Percentiles rank a stretch among this genome's conserved stretches.
Evolutionary conservation across 2,113 vertebrate species (phyloP).

Genomic region (Speoplatyrhinus poulsoni): DNA sequence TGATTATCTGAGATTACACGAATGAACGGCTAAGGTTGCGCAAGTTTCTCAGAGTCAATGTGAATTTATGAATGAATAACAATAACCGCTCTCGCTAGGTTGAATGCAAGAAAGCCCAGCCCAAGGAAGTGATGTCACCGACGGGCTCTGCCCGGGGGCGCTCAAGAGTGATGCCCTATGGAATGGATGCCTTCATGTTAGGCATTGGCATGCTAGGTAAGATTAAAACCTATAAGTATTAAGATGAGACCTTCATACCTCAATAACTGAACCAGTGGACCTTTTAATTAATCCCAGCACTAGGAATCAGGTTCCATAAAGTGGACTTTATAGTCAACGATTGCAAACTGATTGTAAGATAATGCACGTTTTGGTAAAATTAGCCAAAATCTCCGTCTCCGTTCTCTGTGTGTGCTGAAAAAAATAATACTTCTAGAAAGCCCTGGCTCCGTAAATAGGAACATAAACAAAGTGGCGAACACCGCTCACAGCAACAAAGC

Average conservation of each 20-base stretch:
- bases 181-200: conserved; percentile 99
- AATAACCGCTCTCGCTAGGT: conserved; percentile 76
- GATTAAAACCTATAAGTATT: conserved; percentile 33
- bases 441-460: too few species aligned
- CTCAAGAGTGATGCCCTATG: conserved; percentile 97
- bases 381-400: too few species aligned
- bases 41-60: background rate
- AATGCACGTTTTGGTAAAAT: too few species aligned
- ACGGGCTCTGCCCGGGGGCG: conserved; percentile 92
- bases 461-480: too few species aligned
- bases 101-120: conserved; percentile 99
- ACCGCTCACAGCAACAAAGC: too few species aligned
- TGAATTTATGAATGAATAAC: background rate
- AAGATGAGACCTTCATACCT: background rate
- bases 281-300: background rate
- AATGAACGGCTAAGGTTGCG: background rate
- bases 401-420: too few species aligned
- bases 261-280: background rate
- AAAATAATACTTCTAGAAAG: too few species aligned
- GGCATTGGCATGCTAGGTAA: conserved; percentile 98
- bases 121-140: conserved; percentile 98
- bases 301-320: background rate
- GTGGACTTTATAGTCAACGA: too few species aligned
- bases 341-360: too few species aligned
- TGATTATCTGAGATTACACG: background rate